These are phyloP conservation scores for Notechis scutatus DNA, from an alignment of 2,113 vertebrate species.

Conservation along the genomic window DNA sequence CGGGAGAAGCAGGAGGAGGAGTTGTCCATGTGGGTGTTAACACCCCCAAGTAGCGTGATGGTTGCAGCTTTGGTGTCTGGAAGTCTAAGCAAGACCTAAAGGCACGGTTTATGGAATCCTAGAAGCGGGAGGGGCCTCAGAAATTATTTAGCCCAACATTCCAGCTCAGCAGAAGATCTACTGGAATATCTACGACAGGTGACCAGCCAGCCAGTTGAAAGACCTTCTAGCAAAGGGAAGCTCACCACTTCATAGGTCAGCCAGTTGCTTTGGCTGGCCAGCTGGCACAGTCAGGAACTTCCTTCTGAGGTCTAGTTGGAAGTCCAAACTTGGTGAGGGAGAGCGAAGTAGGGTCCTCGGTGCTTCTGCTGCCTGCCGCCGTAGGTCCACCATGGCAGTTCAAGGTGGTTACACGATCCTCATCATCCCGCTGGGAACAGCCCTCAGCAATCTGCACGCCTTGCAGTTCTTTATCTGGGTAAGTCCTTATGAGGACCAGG, in stretches of 20 bases:
- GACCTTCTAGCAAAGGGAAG: not conserved
- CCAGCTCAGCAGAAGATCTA: not conserved
- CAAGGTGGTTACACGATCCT: slow-evolving; percentile 46
- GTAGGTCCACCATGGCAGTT: slow-evolving; percentile 29
- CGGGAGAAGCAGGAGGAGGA: not conserved
- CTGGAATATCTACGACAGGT: not conserved
- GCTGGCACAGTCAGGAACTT: not conserved
- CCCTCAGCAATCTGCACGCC: slow-evolving; percentile 27
- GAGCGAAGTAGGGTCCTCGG: not conserved
- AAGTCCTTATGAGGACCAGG: slow-evolving; percentile 21
- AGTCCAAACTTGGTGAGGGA: not conserved
- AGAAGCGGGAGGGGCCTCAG: not conserved
- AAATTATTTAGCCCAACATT: no score
- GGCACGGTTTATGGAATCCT: not conserved
- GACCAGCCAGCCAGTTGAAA: not conserved
- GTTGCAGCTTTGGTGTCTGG: not conserved
- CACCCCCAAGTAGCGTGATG: not conserved
- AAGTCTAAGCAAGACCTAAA: not conserved
- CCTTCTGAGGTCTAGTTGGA: not conserved
- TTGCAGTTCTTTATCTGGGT: slow-evolving; percentile 62
- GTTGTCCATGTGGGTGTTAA: not conserved
- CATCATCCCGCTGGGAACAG: slow-evolving; percentile 41
- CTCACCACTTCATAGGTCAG: not conserved
- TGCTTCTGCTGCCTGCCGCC: slow-evolving; percentile 17
- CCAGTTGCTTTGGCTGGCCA: not conserved